Conservation (phyloP, 2,113 vertebrate genomes). For the Chamaetylas fuelleborni region DNA sequence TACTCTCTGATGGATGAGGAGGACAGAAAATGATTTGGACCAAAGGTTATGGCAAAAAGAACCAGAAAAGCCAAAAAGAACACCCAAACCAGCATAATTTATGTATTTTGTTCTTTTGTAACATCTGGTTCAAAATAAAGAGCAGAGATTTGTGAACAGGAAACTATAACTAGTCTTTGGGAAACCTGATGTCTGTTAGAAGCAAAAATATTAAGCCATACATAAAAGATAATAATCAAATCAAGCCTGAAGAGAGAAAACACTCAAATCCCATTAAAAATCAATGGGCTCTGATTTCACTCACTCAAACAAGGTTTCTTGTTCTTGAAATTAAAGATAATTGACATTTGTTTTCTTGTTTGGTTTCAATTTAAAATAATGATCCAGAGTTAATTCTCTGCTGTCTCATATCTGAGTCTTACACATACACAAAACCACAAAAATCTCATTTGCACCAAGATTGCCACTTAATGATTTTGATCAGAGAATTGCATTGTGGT, state of each 20-base stretch:
- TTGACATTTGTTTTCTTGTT: constrained; percentile 41
- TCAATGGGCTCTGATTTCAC: not conserved
- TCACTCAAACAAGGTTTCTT: not conserved
- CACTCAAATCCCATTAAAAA: not conserved
- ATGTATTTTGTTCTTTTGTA: not conserved
- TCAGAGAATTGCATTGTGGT: not conserved
- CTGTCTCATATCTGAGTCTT: not conserved
- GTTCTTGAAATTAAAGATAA: constrained; percentile 33
- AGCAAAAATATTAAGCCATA: not conserved
- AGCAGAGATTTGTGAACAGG: not conserved
- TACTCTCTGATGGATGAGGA: not conserved
- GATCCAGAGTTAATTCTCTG: constrained; percentile 2
- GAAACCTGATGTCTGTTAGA: not conserved
- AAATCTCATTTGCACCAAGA: not conserved
- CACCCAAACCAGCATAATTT: not conserved
- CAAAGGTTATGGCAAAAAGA: not conserved
- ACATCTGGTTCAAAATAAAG: not conserved
- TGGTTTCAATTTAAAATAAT: constrained; percentile 53
- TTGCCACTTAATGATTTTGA: not conserved
- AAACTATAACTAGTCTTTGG: not conserved
- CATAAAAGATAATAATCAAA: not conserved
- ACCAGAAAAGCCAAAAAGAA: not conserved
- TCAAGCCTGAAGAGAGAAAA: not conserved
- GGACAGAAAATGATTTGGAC: not conserved
- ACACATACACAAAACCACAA: not conserved